Percentiles rank a stretch among this genome's conserved stretches.
These are phyloP conservation scores for Terrapene triunguis DNA, from an alignment of 2,113 vertebrate species.

Conservation along the genomic window DNA sequence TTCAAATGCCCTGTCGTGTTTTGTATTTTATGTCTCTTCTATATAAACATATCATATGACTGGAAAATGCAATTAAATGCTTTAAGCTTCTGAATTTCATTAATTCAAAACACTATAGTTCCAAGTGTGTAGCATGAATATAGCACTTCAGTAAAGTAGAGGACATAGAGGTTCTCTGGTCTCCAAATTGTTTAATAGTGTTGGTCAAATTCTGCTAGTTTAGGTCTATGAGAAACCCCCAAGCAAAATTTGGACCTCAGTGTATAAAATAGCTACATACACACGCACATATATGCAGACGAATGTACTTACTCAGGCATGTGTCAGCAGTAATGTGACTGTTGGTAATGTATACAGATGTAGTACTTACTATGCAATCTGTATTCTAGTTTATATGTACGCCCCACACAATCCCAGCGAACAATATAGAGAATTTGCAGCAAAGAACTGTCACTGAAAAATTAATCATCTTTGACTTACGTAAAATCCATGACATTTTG, in stretches of 20 bases:
- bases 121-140: not conserved
- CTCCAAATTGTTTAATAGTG: conserved; percentile 2
- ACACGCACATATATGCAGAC: not conserved
- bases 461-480: not conserved
- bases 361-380: conserved; percentile 65
- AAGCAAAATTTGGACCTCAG: not conserved
- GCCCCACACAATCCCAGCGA: conserved; percentile 22
- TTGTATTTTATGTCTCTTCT: not conserved
- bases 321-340: conserved; percentile 43
- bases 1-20: not conserved
- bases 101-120: not conserved
- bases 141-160: not conserved
- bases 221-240: not conserved
- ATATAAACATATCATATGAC: not conserved
- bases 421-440: conserved; percentile 53
- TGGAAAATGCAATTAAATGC: not conserved
- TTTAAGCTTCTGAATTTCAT: not conserved
- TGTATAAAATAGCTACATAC: not conserved
- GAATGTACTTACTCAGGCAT: conserved; percentile 48
- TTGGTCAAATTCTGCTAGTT: not conserved
- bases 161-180: not conserved
- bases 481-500: not conserved
- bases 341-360: conserved; percentile 57
- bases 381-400: conserved; percentile 58
- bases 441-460: conserved; percentile 45